Conservation (phyloP, 2,797 vertebrate genomes). For the Anguilla anguilla region DNA sequence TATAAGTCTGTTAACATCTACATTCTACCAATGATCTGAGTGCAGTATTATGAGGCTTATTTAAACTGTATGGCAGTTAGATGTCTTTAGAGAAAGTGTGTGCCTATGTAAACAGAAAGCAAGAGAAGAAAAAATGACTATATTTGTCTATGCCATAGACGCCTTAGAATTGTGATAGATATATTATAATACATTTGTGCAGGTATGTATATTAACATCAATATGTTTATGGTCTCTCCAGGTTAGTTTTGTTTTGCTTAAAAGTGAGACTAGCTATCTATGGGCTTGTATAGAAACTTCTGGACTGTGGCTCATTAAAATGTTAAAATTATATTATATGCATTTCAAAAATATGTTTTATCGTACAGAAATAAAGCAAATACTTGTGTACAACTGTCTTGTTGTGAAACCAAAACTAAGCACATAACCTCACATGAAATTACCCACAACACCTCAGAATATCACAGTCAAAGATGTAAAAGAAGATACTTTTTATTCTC, state of each 20-base stretch:
- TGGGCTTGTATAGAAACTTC: not conserved
- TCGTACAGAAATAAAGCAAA: not conserved
- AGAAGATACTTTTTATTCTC: too few species aligned
- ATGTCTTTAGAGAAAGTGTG: not conserved
- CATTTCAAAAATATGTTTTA: not conserved
- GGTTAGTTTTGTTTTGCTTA: constrained; percentile 1
- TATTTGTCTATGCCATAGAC: not conserved
- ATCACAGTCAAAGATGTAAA: not conserved
- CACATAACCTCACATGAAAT: not conserved
- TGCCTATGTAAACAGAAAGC: not conserved
- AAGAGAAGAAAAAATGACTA: not conserved
- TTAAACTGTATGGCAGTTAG: not conserved
- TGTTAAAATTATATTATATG: not conserved
- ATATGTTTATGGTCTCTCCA: not conserved
- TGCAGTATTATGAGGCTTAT: not conserved
- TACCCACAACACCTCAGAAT: not conserved
- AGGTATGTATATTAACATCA: not conserved
- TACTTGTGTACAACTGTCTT: not conserved
- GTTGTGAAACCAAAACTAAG: not conserved
- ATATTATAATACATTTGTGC: constrained; percentile 3
- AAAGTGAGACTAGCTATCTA: not conserved
- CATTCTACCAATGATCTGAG: not conserved
- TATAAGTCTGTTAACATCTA: not conserved
- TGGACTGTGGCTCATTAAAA: not conserved
- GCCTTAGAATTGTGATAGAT: not conserved